Conservation (phyloP, 2,797 vertebrate species). For the Loriculus beryllinus region DNA sequence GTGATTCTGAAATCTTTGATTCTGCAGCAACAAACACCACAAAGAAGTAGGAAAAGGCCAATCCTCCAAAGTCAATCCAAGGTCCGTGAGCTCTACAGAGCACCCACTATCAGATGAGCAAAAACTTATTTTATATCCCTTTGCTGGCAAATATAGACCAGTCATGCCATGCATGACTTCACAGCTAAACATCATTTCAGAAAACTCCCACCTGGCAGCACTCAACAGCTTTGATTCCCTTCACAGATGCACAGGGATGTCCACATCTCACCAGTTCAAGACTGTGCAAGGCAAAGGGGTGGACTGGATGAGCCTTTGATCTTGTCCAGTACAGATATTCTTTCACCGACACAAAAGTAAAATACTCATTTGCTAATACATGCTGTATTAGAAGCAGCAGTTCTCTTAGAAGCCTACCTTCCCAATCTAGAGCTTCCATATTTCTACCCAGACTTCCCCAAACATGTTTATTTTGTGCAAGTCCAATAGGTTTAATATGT, state of each 20-base stretch:
- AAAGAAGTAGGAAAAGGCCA: neutral
- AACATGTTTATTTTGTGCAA: neutral
- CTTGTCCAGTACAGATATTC: neutral
- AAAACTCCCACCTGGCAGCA: neutral
- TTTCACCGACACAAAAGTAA: neutral
- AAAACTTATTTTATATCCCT: neutral
- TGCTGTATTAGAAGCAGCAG: neutral
- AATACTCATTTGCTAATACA: neutral
- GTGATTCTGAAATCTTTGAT: neutral
- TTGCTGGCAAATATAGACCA: neutral
- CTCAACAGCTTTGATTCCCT: neutral
- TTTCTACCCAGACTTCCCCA: neutral
- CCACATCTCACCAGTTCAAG: neutral
- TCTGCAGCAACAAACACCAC: neutral
- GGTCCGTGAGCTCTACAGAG: neutral
- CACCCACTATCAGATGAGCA: neutral
- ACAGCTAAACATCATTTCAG: neutral
- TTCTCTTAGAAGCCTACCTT: neutral
- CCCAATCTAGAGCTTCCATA: neutral
- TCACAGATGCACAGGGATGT: neutral
- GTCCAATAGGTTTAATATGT: neutral
- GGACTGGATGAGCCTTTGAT: neutral
- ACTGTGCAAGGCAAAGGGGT: no score
- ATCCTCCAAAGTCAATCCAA: neutral
- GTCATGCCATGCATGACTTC: neutral